These are phyloP conservation scores for Cottoperca gobio DNA, from an alignment of 2,797 vertebrate genomes.

Conservation along the genomic window DNA sequence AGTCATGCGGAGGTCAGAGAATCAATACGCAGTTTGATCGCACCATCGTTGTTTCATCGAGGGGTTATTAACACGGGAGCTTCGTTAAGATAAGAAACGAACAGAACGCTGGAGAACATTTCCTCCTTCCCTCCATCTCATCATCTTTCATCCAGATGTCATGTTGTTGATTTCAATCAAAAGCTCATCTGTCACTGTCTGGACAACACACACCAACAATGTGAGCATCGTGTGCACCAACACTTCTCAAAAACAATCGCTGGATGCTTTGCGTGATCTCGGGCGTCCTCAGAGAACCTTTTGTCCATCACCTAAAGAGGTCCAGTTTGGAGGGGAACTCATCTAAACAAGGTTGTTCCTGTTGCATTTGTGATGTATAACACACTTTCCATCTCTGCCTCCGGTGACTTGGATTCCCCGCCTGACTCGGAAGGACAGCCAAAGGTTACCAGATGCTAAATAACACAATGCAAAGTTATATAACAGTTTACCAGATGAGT, in stretches of 20 bases:
- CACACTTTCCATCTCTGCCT: slow-evolving; percentile 68
- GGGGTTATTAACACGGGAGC: background rate
- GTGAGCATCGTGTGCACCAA: slow-evolving; percentile 42
- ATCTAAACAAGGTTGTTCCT: slow-evolving; percentile 66
- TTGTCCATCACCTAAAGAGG: slow-evolving; percentile 40
- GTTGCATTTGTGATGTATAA: slow-evolving; percentile 64
- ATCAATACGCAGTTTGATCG: background rate
- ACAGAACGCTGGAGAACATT: too few relatives aligned
- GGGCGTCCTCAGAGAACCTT: slow-evolving; percentile 58
- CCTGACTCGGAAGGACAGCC: slow-evolving; percentile 61
- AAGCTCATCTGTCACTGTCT: slow-evolving; percentile 60
- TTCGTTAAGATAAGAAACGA: background rate
- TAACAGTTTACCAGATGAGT: slow-evolving; percentile 64
- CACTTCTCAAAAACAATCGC: slow-evolving; percentile 41
- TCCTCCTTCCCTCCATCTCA: slow-evolving; percentile 11
- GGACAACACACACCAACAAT: slow-evolving; percentile 35
- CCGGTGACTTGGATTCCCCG: slow-evolving; percentile 65
- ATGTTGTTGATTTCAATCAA: slow-evolving; percentile 69
- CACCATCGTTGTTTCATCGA: slow-evolving; percentile 11
- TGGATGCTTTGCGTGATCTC: slow-evolving; percentile 11
- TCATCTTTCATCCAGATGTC: slow-evolving; percentile 72
- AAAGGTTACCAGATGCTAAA: slow-evolving; percentile 78
- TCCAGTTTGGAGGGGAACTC: slow-evolving; percentile 31
- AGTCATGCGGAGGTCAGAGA: slow-evolving; percentile 42
- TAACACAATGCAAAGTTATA: slow-evolving; percentile 65